Conservation (phyloP, 2,113 vertebrate species). For the Dinomys branickii region DNA sequence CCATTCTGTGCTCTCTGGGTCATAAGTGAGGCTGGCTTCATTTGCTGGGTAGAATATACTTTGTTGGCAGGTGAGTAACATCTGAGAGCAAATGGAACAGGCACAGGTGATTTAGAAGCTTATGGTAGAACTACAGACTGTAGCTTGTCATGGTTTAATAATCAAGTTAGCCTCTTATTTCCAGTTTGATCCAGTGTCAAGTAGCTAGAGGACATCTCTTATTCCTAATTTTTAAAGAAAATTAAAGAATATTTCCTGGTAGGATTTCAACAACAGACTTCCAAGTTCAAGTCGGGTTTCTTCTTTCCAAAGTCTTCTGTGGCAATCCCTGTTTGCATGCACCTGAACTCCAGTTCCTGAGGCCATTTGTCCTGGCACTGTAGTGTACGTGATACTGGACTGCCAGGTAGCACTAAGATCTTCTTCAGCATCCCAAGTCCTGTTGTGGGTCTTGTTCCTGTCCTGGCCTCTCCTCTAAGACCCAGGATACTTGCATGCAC, state of each 20-base stretch:
- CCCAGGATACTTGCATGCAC: too few species aligned
- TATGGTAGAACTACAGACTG: background rate
- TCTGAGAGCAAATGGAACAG: background rate
- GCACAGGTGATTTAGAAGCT: background rate
- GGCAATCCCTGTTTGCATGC: background rate
- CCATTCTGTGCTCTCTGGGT: background rate
- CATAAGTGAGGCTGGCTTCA: background rate
- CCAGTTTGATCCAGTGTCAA: background rate
- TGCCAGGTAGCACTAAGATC: background rate
- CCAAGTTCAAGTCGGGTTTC: background rate
- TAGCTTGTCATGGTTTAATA: background rate
- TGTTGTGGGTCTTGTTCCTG: background rate
- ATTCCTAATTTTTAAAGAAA: background rate
- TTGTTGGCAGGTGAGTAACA: background rate
- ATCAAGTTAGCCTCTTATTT: background rate
- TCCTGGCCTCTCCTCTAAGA: background rate
- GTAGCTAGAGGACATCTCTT: background rate
- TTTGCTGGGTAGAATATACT: background rate
- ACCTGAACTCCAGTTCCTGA: background rate
- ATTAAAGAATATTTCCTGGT: background rate
- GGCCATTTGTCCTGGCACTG: background rate
- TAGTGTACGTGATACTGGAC: background rate
- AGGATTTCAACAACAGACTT: background rate
- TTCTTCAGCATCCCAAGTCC: conserved; percentile 25
- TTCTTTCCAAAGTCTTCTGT: background rate